Evolutionary conservation across 2,888 invertebrate species (phyloP).

Genomic region (Adelognathus sp.): DNA sequence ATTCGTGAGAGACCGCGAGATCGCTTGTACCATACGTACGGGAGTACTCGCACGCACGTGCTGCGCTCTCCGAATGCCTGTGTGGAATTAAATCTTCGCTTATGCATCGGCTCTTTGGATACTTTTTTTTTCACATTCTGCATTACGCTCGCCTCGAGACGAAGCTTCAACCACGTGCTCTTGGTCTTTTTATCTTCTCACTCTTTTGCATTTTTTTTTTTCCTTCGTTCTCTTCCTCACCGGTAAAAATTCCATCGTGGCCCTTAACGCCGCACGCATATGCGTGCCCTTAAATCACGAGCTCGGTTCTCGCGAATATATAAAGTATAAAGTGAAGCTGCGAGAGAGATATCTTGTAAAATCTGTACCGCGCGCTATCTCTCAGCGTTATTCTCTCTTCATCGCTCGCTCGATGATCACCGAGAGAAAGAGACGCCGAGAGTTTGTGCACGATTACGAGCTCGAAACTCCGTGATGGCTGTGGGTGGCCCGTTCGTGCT

Average conservation of each 20-base stretch:
- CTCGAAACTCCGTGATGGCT: conserved; percentile 7
- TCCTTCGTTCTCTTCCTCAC: conserved; percentile 6
- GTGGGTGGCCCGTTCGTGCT: conserved; percentile 49
- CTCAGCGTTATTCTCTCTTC: neutral
- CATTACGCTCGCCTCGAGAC: conserved; percentile 1
- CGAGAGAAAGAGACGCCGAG: neutral
- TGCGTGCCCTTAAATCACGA: conserved; percentile 37
- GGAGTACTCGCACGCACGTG: conserved; percentile 30
- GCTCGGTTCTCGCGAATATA: conserved; percentile 17
- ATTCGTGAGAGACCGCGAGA: conserved; percentile 13
- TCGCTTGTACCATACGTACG: neutral
- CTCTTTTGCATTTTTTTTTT: neutral
- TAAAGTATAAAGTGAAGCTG: neutral
- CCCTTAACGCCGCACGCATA: neutral
- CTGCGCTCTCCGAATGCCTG: conserved; percentile 13
- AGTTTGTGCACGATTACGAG: conserved; percentile 8
- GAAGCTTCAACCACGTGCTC: neutral
- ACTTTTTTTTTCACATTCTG: neutral
- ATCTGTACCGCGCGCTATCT: neutral
- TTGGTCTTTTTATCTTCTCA: neutral
- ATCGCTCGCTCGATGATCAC: neutral
- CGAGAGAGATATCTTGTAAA: neutral
- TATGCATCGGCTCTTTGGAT: conserved; percentile 6
- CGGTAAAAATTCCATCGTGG: neutral
- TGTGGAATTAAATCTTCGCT: conserved; percentile 34